Conservation (phyloP, 2,797 vertebrate genomes). For the Gorsachius magnificus region DNA sequence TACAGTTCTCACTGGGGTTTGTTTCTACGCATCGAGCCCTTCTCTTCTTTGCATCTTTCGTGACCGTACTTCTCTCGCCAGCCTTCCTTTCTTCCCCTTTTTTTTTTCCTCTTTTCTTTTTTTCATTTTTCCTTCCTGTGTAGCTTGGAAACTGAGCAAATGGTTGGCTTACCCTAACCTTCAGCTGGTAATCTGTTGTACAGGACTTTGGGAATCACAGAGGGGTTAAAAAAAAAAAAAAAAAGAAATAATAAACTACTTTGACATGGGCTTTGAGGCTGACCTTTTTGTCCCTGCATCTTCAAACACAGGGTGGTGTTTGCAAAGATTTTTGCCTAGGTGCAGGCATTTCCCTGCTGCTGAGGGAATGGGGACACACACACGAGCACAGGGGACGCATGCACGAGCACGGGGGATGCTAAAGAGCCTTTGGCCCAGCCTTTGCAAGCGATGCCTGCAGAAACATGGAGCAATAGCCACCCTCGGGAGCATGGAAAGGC, state of each 20-base stretch:
- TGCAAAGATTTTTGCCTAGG: background rate
- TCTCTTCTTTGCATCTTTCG: background rate
- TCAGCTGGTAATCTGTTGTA: slow-evolving; percentile 40
- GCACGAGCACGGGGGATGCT: rapidly evolving
- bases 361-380: too few species aligned
- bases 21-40: background rate
- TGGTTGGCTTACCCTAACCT: background rate
- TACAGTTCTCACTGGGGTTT: slow-evolving; percentile 45
- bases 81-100: background rate
- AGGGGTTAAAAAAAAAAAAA: background rate
- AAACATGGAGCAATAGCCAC: rapidly evolving
- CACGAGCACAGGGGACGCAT: background rate
- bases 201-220: background rate
- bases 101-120: background rate
- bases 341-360: background rate
- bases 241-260: slow-evolving; percentile 33
- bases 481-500: background rate
- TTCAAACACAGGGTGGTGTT: rapidly evolving
- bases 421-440: background rate
- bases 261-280: background rate
- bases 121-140: background rate
- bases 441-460: rapidly evolving
- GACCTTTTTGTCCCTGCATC: background rate
- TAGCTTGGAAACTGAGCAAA: background rate
- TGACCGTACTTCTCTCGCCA: background rate